phyloP scores from a whole-genome alignment of 1,140 invertebrate species.

The Drosophila tani region DNA sequence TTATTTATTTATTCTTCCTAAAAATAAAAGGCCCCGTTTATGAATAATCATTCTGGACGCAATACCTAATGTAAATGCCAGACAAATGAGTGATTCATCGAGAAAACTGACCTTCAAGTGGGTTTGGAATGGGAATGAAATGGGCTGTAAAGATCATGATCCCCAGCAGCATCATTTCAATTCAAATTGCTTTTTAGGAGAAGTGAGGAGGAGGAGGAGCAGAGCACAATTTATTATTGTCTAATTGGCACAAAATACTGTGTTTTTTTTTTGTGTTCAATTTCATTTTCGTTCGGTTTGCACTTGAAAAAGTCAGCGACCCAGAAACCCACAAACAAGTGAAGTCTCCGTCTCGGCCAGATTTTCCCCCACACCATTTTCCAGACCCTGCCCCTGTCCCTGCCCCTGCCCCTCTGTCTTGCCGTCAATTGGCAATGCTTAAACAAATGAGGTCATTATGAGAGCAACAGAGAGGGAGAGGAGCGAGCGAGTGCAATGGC shows the following conservation, averaged over 20 bases:
- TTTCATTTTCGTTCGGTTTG: slow-evolving; percentile 30
- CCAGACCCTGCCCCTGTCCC: background rate
- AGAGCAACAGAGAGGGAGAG: background rate
- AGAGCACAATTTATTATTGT: slow-evolving; percentile 44
- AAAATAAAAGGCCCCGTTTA: background rate
- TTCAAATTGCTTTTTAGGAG: slow-evolving; percentile 2
- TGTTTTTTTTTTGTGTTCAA: slow-evolving; percentile 14
- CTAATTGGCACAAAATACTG: slow-evolving; percentile 64
- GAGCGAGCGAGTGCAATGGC: slow-evolving; percentile 7
- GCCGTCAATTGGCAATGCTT: slow-evolving; percentile 55
- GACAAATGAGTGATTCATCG: slow-evolving; percentile 7
- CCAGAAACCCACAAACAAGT: slow-evolving; percentile 63
- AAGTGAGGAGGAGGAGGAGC: slow-evolving; percentile 1
- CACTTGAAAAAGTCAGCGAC: slow-evolving; percentile 62
- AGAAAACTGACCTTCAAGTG: slow-evolving; percentile 16
- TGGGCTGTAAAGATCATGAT: slow-evolving; percentile 30
- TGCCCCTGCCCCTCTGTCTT: background rate
- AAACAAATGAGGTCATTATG: slow-evolving; percentile 82
- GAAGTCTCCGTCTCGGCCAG: slow-evolving; percentile 34
- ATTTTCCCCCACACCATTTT: slow-evolving; percentile 35
- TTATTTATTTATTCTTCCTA: background rate
- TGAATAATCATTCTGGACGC: no score
- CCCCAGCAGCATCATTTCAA: slow-evolving; percentile 13
- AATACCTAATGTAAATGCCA: slow-evolving; percentile 8
- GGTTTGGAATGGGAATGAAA: background rate